These are phyloP conservation scores for Drosophila helvetica DNA, from an alignment of 2,888 invertebrate genomes.

Conservation along the genomic window DNA sequence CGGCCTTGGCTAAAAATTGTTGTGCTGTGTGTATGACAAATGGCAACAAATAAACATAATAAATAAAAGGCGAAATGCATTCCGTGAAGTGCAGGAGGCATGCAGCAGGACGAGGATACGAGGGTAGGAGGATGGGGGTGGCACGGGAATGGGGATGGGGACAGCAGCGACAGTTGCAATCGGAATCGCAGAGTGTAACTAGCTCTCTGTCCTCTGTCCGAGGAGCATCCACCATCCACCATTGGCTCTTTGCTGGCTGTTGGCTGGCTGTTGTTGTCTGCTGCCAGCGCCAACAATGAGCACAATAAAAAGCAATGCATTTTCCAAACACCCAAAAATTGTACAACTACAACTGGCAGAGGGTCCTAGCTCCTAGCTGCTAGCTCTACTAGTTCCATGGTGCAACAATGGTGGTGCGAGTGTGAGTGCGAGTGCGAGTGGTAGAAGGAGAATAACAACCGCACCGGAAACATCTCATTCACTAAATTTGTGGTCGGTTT, in stretches of 20 bases:
- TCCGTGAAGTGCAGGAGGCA: constrained; percentile 43
- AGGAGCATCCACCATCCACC: constrained; percentile 24
- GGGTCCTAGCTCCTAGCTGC: constrained; percentile 11
- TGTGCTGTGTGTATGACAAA: constrained; percentile 63
- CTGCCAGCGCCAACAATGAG: constrained; percentile 67
- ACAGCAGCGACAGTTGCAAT: constrained; percentile 13
- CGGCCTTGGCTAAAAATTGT: constrained; percentile 61
- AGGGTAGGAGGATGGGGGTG: too few species aligned
- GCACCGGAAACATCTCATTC: constrained; percentile 81
- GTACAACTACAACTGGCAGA: constrained; percentile 46
- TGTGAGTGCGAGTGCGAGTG: neutral
- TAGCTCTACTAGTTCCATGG: constrained; percentile 26
- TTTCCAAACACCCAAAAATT: constrained; percentile 79
- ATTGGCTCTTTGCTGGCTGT: constrained; percentile 11
- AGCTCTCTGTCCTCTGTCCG: constrained; percentile 42
- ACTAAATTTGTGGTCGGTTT: constrained; percentile 80
- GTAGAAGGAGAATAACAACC: constrained; percentile 65
- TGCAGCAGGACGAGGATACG: constrained; percentile 5
- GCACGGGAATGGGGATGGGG: too few species aligned
- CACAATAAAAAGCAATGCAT: constrained; percentile 79
- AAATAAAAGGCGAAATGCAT: constrained; percentile 67
- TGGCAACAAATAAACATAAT: constrained; percentile 77
- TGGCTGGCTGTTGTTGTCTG: neutral
- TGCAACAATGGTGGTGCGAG: constrained; percentile 20
- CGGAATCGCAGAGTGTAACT: constrained; percentile 48